Evolutionary conservation across 1,140 invertebrate genomes (phyloP).

Genomic region (Diachasma alloeum): DNA sequence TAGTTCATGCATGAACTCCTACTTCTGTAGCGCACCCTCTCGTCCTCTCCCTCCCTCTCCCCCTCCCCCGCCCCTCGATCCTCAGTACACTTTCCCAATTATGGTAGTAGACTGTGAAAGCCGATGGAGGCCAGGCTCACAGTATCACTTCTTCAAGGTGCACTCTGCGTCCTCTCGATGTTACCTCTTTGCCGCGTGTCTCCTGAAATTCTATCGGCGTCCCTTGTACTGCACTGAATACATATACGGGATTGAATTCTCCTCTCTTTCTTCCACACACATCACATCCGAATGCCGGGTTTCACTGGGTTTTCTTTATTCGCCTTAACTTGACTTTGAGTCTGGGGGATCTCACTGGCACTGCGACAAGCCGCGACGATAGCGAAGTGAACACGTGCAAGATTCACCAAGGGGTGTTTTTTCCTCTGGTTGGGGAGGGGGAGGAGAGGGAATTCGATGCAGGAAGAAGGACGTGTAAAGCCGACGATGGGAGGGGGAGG

Average conservation of each 20-base stretch:
- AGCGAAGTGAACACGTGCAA: background rate
- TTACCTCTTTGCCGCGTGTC: background rate
- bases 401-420: background rate
- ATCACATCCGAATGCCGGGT: background rate
- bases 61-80: background rate
- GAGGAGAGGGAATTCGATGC: background rate
- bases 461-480: background rate
- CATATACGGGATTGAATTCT: background rate
- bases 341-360: background rate
- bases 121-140: background rate
- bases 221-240: background rate
- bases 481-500: background rate
- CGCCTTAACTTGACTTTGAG: background rate
- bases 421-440: background rate
- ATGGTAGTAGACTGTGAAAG: conserved; percentile 3
- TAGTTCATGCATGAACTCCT: conserved; percentile 15
- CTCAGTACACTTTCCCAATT: background rate
- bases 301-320: background rate
- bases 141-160: background rate
- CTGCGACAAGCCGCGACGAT: background rate
- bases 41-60: background rate
- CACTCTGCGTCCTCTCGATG: background rate
- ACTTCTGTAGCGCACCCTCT: conserved; percentile 3
- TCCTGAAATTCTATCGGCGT: conserved; percentile 9
- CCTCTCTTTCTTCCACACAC: background rate